These are phyloP conservation scores for Nyctibius bracteatus DNA, from an alignment of 2,113 vertebrate species.

Conservation along the genomic window DNA sequence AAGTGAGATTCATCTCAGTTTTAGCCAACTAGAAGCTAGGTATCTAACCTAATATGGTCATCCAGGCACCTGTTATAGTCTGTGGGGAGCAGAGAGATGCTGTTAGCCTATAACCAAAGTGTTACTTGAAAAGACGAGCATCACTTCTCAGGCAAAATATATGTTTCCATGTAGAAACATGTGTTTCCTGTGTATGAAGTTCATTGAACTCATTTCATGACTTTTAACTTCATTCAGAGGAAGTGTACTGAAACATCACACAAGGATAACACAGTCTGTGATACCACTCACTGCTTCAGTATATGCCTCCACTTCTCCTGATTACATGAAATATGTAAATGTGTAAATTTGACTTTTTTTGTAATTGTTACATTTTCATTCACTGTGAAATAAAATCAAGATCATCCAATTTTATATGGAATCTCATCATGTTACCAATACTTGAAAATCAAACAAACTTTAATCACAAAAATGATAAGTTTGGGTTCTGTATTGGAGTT, in stretches of 20 bases:
- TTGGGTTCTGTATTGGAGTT: too few relatives aligned
- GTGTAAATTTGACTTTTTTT: constrained; percentile 56
- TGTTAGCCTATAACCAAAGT: neutral
- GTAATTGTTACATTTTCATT: constrained; percentile 27
- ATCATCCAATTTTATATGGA: neutral
- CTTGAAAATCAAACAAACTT: too few relatives aligned
- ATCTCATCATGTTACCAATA: too few relatives aligned
- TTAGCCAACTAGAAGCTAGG: neutral
- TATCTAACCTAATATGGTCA: neutral
- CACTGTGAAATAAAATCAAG: constrained; percentile 1
- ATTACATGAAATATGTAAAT: constrained; percentile 67
- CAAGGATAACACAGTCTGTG: neutral
- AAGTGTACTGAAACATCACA: neutral
- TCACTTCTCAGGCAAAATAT: neutral
- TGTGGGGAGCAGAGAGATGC: neutral
- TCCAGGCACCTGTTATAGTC: neutral
- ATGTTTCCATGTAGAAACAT: neutral
- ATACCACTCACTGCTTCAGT: neutral
- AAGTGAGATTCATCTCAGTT: neutral
- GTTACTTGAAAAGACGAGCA: neutral
- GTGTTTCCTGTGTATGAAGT: neutral
- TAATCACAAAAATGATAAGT: too few relatives aligned
- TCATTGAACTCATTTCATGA: neutral
- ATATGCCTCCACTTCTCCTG: constrained; percentile 10
- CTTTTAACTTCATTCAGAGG: neutral